Conservation (phyloP, 1,140 invertebrate genomes). For the Aphidius gifuensis region DNA sequence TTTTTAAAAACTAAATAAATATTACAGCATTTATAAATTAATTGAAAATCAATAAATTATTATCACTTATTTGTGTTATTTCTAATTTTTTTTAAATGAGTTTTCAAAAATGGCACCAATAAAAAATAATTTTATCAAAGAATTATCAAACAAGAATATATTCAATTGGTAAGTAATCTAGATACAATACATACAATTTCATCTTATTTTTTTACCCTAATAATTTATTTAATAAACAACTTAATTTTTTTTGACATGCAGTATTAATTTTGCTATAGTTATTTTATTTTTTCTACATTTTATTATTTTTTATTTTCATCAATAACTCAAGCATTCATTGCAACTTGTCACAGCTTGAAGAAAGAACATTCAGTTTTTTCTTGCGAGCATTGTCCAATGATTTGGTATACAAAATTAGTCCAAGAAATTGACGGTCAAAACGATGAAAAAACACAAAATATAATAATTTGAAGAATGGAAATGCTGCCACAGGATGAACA, state of each 20-base stretch:
- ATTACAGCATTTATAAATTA: too few species aligned
- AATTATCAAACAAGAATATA: too few species aligned
- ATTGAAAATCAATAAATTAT: too few species aligned
- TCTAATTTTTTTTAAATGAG: too few species aligned
- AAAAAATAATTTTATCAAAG: too few species aligned
- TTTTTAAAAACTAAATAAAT: too few species aligned
- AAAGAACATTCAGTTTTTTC: constrained; percentile 57
- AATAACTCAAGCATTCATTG: constrained; percentile 79
- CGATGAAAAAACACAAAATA: constrained; percentile 74
- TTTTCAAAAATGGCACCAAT: too few species aligned
- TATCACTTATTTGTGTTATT: too few species aligned
- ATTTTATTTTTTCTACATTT: constrained; percentile 2
- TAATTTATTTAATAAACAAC: background rate
- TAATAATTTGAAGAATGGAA: constrained; percentile 78
- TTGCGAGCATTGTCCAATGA: constrained; percentile 90
- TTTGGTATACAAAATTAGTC: constrained; percentile 90
- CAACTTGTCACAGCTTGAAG: constrained; percentile 58
- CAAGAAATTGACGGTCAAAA: constrained; percentile 79
- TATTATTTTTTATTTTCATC: constrained; percentile 64
- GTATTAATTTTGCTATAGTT: background rate
- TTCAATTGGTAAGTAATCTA: too few species aligned
- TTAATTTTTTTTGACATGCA: constrained; percentile 3
- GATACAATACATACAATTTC: too few species aligned
- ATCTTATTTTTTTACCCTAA: constrained; percentile 8
- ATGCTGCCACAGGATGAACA: constrained; percentile 80